Evolutionary conservation across 2,888 invertebrate species (phyloP), one percentile per base, ranked within the genome.

Genomic region (Apotomis turbidana): DNA sequence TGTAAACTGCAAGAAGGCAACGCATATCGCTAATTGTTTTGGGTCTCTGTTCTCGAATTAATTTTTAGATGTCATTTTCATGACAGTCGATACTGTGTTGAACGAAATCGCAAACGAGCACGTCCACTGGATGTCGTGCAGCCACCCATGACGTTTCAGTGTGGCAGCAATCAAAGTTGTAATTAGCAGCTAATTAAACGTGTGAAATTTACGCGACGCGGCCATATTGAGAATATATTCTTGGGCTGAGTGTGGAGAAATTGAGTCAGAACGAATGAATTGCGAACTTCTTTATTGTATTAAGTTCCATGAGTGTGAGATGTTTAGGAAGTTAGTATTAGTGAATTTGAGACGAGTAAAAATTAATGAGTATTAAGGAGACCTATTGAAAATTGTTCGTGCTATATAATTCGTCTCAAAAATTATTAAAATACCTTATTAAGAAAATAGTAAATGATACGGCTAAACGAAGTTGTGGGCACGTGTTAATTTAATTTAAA

Each of bases 101-200:
- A 64, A 58, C 15, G 13, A 51, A 70, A 54, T 55, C 41, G 49
- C 62, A 70, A 70, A 58, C 57, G 60, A 68, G 51, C 60, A 49
- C 41, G 59, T 27, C 76, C 81, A 27, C 2, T 27, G 27, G 27
- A 27, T 2, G 27, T 27, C 27, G 27, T 27, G 27, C 27, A 74
- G 66, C 70, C 78, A 79, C 75, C 79, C 78, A 79, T 85, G 83
- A 82, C 83, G 83, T 83, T 86, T 83, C 81, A 78, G 67, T 81
- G 83, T 79, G 78, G 86, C 86, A 82, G 85, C 89, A 91, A 90
- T 91, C 91, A 90, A 89, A 90, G 87, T 88, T 88, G 90, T 90
- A 91, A 92, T 91, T 91, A 92, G 88, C 89, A 89, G 84, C 89
- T 90, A 90, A 85, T 90, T 88, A 88, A 90, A 90, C 86, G 84